These are phyloP conservation scores for Struthidea cinerea DNA, from an alignment of 2,113 vertebrate genomes.

Conservation along the genomic window DNA sequence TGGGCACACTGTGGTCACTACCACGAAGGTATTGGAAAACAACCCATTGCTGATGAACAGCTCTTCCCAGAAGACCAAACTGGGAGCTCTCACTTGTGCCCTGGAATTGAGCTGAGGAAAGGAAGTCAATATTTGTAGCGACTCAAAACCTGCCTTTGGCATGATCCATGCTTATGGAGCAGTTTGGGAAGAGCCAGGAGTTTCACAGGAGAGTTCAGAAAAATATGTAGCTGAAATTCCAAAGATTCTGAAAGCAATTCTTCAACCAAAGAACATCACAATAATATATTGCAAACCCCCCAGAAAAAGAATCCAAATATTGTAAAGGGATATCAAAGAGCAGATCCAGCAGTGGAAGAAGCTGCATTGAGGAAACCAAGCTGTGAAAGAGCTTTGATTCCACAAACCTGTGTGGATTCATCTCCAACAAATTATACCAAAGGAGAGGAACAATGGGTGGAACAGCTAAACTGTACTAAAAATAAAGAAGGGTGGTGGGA, in stretches of 20 bases:
- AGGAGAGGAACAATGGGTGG: neutral
- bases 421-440: too few relatives aligned
- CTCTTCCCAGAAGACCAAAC: too few relatives aligned
- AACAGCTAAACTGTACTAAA: neutral
- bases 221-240: neutral
- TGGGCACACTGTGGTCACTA: neutral
- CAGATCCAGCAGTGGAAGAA: neutral
- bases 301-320: neutral
- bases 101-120: neutral
- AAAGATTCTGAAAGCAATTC: neutral
- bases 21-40: rapidly evolving
- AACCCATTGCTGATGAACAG: neutral
- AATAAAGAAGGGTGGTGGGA: neutral
- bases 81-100: neutral
- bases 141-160: neutral
- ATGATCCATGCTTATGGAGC: neutral
- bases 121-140: rapidly evolving
- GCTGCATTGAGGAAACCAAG: neutral
- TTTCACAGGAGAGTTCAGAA: neutral
- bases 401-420: neutral
- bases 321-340: neutral
- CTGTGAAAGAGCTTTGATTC: neutral
- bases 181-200: neutral
- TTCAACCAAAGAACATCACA: neutral
- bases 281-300: neutral